phyloP scores from a whole-genome alignment of 2,888 invertebrate species.

The Allophyes oxyacanthae region DNA sequence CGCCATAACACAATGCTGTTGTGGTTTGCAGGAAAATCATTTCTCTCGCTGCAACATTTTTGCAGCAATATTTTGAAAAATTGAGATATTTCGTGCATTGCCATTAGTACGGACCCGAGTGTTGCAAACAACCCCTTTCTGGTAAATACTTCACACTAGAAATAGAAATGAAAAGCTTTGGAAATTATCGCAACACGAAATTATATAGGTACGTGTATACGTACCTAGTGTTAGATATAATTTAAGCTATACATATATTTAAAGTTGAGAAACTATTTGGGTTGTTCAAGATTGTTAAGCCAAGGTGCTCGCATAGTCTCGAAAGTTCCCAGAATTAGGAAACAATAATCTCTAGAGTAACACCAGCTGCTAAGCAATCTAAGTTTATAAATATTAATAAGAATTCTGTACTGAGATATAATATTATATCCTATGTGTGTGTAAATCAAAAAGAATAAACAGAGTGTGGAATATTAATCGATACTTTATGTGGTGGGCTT shows the following conservation, averaged over 20 bases:
- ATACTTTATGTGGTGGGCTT: no score
- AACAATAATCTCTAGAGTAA: constrained; percentile 39
- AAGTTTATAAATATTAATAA: not conserved
- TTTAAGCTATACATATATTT: constrained; percentile 13
- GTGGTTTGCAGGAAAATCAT: constrained; percentile 36
- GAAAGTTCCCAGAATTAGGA: constrained; percentile 36
- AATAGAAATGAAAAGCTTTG: constrained; percentile 21
- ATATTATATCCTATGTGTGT: no score
- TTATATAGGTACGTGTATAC: no score
- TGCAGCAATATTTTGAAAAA: constrained; percentile 29
- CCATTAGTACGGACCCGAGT: constrained; percentile 24
- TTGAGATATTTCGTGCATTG: constrained; percentile 35
- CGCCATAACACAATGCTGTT: constrained; percentile 31
- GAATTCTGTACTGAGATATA: no score
- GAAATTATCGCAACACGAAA: constrained; percentile 10
- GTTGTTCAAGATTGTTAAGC: constrained; percentile 41
- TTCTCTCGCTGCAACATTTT: constrained; percentile 36
- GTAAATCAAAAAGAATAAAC: no score
- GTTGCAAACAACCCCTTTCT: constrained; percentile 4
- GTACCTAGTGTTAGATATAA: constrained; percentile 3
- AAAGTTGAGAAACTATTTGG: constrained; percentile 42
- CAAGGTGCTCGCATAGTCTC: constrained; percentile 34
- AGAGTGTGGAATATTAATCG: no score
- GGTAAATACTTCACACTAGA: constrained; percentile 5
- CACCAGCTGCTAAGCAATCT: constrained; percentile 10